phyloP scores from a whole-genome alignment of 2,888 invertebrate species.

The Gastracanthus pulcherrimus region DNA sequence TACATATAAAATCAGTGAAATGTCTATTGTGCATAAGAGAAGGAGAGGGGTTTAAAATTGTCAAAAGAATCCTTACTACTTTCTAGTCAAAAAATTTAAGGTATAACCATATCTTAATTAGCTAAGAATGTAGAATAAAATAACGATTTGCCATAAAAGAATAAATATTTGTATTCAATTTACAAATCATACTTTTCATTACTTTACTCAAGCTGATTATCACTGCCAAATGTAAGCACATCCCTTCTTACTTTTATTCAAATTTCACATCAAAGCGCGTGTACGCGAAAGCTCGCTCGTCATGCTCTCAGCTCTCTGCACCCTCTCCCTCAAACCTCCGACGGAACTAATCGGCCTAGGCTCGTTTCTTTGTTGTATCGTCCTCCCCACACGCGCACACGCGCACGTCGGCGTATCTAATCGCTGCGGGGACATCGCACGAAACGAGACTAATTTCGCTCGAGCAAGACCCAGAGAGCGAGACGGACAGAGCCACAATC shows the following conservation, averaged over 20 bases:
- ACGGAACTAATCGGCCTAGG: constrained; percentile 28
- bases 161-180: no score
- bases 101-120: no score
- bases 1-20: no score
- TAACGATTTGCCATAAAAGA: no score
- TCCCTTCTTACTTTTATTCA: neutral
- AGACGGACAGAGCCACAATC: neutral
- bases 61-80: no score
- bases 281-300: no score
- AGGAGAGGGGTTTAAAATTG: no score
- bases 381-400: neutral
- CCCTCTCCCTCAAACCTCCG: constrained; percentile 1
- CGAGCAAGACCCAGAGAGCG: neutral
- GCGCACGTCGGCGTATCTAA: constrained; percentile 52
- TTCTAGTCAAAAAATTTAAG: no score
- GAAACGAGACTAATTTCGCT: constrained; percentile 58
- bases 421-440: constrained; percentile 36
- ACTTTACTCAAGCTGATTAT: neutral
- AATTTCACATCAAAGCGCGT: neutral
- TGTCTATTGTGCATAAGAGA: no score
- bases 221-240: no score
- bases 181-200: no score
- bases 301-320: constrained; percentile 23
- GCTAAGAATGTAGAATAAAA: no score
- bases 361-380: neutral